A percentile compares a stretch with the other conserved stretches of the same genome.
Conservation (phyloP, 1,140 invertebrate genomes). For the Panagrolaimus sp. region DNA sequence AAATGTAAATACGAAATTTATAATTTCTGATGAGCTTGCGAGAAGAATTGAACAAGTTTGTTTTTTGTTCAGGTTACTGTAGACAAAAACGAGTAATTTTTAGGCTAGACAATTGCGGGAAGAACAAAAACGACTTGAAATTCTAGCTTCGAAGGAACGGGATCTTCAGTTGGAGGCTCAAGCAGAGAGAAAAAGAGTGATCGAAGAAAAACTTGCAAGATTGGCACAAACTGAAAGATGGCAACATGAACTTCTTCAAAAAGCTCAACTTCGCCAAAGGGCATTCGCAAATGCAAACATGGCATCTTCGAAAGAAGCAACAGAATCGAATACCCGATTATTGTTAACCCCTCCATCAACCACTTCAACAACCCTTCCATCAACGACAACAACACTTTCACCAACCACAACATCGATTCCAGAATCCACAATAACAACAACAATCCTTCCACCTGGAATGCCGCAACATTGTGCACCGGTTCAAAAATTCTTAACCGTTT, state of each 20-base stretch:
- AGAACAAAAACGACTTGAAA: constrained; percentile 19
- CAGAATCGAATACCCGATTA: background rate
- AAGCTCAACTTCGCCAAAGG: constrained; percentile 16
- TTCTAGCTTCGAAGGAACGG: background rate
- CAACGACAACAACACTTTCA: background rate
- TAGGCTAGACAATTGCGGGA: constrained; percentile 22
- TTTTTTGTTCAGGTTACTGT: too few species aligned
- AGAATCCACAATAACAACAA: too few species aligned
- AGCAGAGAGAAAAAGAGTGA: constrained; percentile 5
- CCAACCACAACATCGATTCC: too few species aligned
- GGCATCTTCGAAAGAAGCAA: background rate
- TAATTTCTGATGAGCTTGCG: background rate
- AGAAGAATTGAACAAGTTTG: background rate
- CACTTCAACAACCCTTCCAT: background rate
- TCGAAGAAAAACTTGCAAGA: constrained; percentile 12
- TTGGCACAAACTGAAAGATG: constrained; percentile 23
- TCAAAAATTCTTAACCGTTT: constrained; percentile 9
- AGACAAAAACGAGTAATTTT: too few species aligned
- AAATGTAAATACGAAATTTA: background rate
- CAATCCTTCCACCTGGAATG: background rate
- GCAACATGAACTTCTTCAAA: constrained; percentile 13
- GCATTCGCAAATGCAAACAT: constrained; percentile 18
- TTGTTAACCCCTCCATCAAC: background rate
- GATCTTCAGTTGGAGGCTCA: background rate
- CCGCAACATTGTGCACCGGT: constrained; percentile 18